A percentile compares a stretch with the other conserved stretches of the same genome.
phyloP scores from a whole-genome alignment of 2,888 invertebrate genomes.

The Papilio elwesi region DNA sequence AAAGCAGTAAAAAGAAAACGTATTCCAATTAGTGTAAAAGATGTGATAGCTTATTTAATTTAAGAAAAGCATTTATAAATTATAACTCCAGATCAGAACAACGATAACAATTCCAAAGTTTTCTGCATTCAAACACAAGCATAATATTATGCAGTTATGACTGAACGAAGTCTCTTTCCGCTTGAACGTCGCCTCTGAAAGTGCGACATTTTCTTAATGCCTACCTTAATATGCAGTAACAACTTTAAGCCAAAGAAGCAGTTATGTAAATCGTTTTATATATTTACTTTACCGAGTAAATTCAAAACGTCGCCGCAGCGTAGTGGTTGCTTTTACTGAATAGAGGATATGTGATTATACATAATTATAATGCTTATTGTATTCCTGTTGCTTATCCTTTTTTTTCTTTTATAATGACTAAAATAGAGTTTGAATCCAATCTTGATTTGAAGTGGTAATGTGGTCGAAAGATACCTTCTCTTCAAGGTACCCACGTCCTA shows the following conservation, averaged over 20 bases:
- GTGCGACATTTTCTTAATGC: constrained; percentile 21
- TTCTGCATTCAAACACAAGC: constrained; percentile 10
- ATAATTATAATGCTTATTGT: too few species aligned
- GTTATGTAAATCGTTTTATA: constrained; percentile 32
- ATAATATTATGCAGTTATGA: constrained; percentile 16
- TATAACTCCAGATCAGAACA: not conserved
- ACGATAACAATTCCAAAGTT: constrained; percentile 3
- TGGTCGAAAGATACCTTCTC: too few species aligned
- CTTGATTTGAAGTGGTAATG: too few species aligned
- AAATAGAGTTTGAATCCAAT: too few species aligned
- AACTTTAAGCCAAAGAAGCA: constrained; percentile 22
- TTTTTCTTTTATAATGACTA: too few species aligned
- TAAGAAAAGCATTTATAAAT: not conserved
- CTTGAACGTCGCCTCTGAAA: constrained; percentile 18
- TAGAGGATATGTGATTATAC: too few species aligned
- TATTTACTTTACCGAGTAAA: constrained; percentile 9
- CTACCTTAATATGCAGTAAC: constrained; percentile 33
- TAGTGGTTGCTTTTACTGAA: too few species aligned
- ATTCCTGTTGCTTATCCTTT: too few species aligned
- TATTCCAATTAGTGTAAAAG: not conserved
- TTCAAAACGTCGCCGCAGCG: not conserved
- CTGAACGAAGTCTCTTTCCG: constrained; percentile 6
- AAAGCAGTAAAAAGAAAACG: not conserved
- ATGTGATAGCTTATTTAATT: not conserved
- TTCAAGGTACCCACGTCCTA: too few species aligned